These are phyloP conservation scores for Cherax destructor DNA, from an alignment of 1,140 invertebrate species.

Conservation along the genomic window DNA sequence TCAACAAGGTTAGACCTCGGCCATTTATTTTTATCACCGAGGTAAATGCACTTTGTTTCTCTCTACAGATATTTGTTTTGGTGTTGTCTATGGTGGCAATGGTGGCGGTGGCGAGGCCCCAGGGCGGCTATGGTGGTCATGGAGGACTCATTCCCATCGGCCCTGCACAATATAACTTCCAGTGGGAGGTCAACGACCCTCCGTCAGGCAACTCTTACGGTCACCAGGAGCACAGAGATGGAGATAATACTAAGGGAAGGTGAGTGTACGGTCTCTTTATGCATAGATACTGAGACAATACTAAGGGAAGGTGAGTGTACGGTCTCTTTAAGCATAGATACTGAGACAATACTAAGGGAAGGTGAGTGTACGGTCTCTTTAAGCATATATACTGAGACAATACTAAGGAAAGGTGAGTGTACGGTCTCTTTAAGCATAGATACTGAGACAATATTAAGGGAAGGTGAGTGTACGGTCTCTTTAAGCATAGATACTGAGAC, in stretches of 20 bases:
- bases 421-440: background rate
- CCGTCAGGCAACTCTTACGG: slow-evolving; percentile 27
- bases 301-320: background rate
- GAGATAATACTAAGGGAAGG: slow-evolving; percentile 30
- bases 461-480: background rate
- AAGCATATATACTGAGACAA: background rate
- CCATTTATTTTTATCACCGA: no score
- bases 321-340: background rate
- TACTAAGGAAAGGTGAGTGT: no score
- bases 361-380: background rate
- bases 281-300: background rate
- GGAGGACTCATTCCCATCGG: background rate
- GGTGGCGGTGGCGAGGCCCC: background rate
- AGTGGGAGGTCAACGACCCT: slow-evolving; percentile 38
- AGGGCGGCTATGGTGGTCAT: background rate
- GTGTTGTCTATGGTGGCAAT: background rate
- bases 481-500: background rate
- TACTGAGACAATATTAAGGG: slow-evolving; percentile 19
- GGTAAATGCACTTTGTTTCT: background rate
- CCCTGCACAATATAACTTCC: slow-evolving; percentile 38
- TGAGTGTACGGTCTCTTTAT: background rate
- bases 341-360: background rate
- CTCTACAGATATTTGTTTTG: background rate
- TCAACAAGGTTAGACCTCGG: no score
- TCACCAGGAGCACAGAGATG: slow-evolving; percentile 42